Conservation (phyloP, 2,888 invertebrate species). For the Conus canariensis region DNA sequence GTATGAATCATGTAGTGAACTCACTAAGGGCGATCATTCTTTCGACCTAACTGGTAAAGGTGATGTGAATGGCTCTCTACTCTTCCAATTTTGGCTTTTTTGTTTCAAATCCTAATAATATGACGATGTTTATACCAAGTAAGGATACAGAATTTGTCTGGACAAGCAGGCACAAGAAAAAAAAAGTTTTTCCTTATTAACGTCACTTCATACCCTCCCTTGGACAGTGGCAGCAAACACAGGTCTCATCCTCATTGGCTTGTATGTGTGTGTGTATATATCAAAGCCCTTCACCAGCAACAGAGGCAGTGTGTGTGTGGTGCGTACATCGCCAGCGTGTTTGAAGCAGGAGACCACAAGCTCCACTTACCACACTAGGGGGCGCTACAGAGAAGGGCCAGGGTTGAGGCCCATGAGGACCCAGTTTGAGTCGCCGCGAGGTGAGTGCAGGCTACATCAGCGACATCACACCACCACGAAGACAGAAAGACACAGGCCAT, state of each 20-base stretch:
- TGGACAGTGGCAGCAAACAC: background rate
- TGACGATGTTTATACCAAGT: too few species aligned
- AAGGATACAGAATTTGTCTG: too few species aligned
- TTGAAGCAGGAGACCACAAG: constrained; percentile 19
- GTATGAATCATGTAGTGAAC: too few species aligned
- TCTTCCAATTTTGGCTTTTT: too few species aligned
- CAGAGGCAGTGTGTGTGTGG: background rate
- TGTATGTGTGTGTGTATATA: background rate
- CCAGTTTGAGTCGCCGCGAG: constrained; percentile 33
- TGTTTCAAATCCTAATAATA: too few species aligned
- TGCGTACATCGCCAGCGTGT: background rate
- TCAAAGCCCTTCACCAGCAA: background rate
- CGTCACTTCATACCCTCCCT: too few species aligned
- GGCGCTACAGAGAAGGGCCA: constrained; percentile 48
- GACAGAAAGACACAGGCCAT: constrained; percentile 41
- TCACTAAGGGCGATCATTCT: too few species aligned
- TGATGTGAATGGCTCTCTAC: too few species aligned
- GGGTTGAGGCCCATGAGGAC: constrained; percentile 37
- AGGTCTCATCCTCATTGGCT: background rate
- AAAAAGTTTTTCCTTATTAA: too few species aligned
- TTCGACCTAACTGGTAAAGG: too few species aligned
- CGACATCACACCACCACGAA: constrained; percentile 36
- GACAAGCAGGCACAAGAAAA: too few species aligned
- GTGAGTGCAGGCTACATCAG: constrained; percentile 40
- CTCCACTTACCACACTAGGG: constrained; percentile 60